Conservation (phyloP, 2,888 invertebrate genomes). For the Drosophila koepferae region DNA sequence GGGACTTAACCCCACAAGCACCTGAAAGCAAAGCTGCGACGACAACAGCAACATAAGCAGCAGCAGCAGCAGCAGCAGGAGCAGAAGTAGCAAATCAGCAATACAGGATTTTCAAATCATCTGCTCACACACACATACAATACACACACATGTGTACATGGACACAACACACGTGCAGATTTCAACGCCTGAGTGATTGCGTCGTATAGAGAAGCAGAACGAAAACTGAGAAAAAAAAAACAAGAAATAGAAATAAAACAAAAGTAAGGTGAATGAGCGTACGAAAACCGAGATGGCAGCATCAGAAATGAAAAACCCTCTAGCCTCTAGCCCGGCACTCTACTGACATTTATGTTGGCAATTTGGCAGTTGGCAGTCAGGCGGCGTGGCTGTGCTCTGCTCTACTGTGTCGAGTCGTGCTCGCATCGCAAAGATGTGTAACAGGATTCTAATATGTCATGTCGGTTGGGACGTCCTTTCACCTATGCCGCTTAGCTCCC, state of each 20-base stretch:
- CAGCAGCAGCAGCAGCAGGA: slow-evolving; percentile 10
- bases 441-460: slow-evolving; percentile 80
- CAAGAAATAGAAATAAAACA: slow-evolving; percentile 34
- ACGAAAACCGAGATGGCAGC: slow-evolving; percentile 42
- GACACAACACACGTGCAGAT: slow-evolving; percentile 59
- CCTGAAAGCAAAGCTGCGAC: slow-evolving; percentile 79
- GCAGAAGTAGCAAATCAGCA: slow-evolving; percentile 61
- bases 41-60: slow-evolving; percentile 55
- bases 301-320: slow-evolving; percentile 78
- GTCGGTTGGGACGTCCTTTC: slow-evolving; percentile 74
- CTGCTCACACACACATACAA: slow-evolving; percentile 48
- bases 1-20: slow-evolving; percentile 77
- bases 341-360: slow-evolving; percentile 82
- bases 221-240: slow-evolving; percentile 29
- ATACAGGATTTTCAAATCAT: slow-evolving; percentile 77
- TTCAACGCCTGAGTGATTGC: slow-evolving; percentile 79
- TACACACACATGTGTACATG: slow-evolving; percentile 31
- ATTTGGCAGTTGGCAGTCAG: slow-evolving; percentile 79
- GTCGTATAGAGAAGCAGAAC: slow-evolving; percentile 68
- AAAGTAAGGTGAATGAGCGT: slow-evolving; percentile 27
- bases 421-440: slow-evolving; percentile 52
- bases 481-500: slow-evolving; percentile 51
- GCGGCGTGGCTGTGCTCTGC: slow-evolving; percentile 42
- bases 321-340: slow-evolving; percentile 60
- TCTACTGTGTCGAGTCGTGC: slow-evolving; percentile 29